Percentiles rank a stretch among this genome's conserved stretches.
These are phyloP conservation scores for Ceratosolen solmsi DNA, from an alignment of 1,140 invertebrate genomes.

Conservation along the genomic window DNA sequence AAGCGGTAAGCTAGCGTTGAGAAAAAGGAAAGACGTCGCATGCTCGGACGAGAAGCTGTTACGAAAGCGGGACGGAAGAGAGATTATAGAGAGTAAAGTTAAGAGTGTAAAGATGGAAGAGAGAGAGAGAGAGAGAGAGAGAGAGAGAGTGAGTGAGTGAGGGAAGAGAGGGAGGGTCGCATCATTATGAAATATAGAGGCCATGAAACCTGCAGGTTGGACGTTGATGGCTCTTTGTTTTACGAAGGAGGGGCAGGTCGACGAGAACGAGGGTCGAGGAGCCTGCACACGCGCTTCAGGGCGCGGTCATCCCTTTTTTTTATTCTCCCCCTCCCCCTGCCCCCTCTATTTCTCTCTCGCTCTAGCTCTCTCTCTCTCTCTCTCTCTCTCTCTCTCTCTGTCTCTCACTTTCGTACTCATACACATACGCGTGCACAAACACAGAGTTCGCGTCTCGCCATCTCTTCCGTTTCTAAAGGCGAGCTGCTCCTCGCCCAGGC, in stretches of 20 bases:
- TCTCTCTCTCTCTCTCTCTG: too few relatives aligned
- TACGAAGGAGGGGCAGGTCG: neutral
- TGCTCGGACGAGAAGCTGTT: neutral
- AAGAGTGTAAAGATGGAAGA: neutral
- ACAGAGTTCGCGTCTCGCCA: neutral
- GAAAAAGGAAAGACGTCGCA: neutral
- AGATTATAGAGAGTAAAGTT: conserved; percentile 20
- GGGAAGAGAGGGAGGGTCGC: neutral
- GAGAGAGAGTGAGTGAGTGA: conserved; percentile 12
- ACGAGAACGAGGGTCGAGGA: neutral
- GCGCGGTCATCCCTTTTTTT: neutral
- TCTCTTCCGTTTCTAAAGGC: neutral
- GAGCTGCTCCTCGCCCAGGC: neutral
- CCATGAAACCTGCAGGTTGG: conserved; percentile 55
- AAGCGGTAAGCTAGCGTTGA: neutral
- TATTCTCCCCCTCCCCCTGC: neutral
- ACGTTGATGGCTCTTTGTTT: conserved; percentile 43
- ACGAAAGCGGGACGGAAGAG: neutral
- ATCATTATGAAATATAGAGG: conserved; percentile 57
- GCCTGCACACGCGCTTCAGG: neutral
- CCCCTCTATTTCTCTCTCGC: neutral
- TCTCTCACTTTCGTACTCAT: too few relatives aligned
- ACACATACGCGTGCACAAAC: too few relatives aligned
- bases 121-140: conserved; percentile 1
- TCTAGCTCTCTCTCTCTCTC: neutral